Evolutionary conservation across 2,113 vertebrate genomes (phyloP), one percentile per base, ranked within the genome.

Genomic region (Sinocyclocheilus maitianheensis): DNA sequence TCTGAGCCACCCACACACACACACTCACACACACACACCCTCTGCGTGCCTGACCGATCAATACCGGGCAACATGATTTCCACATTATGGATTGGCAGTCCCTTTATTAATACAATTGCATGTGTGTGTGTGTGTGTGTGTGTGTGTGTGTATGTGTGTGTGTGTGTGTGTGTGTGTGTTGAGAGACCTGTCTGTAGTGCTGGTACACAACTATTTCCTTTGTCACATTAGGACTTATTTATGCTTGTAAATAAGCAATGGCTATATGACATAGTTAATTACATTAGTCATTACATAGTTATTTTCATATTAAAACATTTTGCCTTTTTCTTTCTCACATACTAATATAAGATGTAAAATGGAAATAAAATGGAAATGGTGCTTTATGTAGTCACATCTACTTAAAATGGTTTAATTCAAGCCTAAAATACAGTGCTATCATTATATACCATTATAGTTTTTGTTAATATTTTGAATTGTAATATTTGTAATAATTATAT

Each of bases 11-110:
- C 85, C 86, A 85, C 91, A 86, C 81, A 81, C 91, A 83, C 75
- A 89, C 86, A 88, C 86, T 80, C 85, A 62, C 53, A 85, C 85
- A 88, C 81, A 74, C 92, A 85, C 78, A 89, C 86, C 88, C 87
- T 90, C 71, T 89, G 86, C 26, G 8, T 92, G 93, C 79, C 55
- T 62, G 91, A 37, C 26, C 88, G 83, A 97, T 97, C 97, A 93
- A 98, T 97, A 96, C 77, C 89, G 83, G 90, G 90, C 91, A 95
- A 94, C 95, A 96, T 95, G 96, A 97, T 96, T 95, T 95, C 95
- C 92, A 96, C 97, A 97, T 97, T 98, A 97, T 95, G 93, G 95
- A 95, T 95, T 94, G 90, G 95, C 94, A 95, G 95, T 92, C 95
- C 94, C 94, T 94, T 97, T 96, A 96, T 97, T 98, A 96, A 96